Evolutionary conservation across 2,888 invertebrate genomes (phyloP).

Genomic region (Automeris io): DNA sequence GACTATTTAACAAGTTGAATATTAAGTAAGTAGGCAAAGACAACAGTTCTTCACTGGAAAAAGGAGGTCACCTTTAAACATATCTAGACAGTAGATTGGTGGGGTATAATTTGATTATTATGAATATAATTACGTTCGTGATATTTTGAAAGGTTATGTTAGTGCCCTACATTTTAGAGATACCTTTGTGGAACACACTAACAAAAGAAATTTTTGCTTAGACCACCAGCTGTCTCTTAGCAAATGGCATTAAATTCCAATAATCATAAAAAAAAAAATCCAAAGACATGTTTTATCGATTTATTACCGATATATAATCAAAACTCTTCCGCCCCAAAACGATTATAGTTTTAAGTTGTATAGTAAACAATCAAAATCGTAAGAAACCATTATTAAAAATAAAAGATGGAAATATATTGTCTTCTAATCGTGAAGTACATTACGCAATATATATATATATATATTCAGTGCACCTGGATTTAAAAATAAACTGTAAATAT

Average conservation of each 20-base stretch:
- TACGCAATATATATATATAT: no score
- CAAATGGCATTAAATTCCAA: slow-evolving; percentile 10
- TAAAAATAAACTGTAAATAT: background rate
- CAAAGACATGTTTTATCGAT: background rate
- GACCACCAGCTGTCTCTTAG: no score
- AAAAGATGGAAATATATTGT: no score
- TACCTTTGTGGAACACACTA: no score
- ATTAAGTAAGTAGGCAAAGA: slow-evolving; percentile 26
- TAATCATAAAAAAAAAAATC: background rate
- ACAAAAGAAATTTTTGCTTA: no score
- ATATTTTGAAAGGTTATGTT: no score
- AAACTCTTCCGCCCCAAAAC: no score
- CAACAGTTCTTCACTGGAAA: slow-evolving; percentile 14
- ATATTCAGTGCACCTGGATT: background rate
- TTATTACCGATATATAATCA: background rate
- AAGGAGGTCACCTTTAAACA: slow-evolving; percentile 27
- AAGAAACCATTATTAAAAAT: no score
- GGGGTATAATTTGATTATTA: background rate
- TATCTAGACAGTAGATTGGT: slow-evolving; percentile 11
- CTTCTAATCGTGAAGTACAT: no score
- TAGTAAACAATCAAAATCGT: no score
- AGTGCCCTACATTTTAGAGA: no score
- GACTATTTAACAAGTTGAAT: slow-evolving; percentile 42
- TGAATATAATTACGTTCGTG: background rate
- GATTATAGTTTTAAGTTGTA: no score